Percentiles rank a stretch among this genome's conserved stretches.
phyloP scores from a whole-genome alignment of 2,888 invertebrate species.

The Xylota segnis region DNA sequence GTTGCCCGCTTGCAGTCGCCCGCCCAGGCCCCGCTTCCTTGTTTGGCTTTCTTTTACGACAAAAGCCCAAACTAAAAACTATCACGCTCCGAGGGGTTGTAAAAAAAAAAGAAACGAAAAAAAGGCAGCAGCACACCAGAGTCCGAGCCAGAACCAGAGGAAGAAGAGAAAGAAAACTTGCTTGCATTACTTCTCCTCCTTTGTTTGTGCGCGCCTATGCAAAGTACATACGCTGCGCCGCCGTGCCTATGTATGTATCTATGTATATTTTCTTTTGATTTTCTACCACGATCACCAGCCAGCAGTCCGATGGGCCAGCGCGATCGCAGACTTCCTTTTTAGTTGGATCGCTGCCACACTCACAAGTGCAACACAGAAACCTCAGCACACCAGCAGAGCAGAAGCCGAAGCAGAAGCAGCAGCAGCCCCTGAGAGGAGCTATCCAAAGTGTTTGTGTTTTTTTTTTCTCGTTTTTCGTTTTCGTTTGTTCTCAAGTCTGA shows the following conservation, averaged over 20 bases:
- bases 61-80: slow-evolving; percentile 42
- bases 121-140: slow-evolving; percentile 22
- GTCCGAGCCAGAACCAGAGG: slow-evolving; percentile 23
- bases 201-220: slow-evolving; percentile 65
- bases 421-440: slow-evolving; percentile 36
- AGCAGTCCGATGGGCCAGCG: slow-evolving; percentile 66
- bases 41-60: slow-evolving; percentile 53
- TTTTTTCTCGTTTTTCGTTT: slow-evolving; percentile 14
- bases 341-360: slow-evolving; percentile 76
- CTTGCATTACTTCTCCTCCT: slow-evolving; percentile 68
- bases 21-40: background rate
- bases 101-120: no score
- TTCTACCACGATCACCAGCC: slow-evolving; percentile 71
- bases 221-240: slow-evolving; percentile 55
- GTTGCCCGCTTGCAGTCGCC: background rate
- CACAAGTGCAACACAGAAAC: slow-evolving; percentile 70
- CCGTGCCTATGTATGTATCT: slow-evolving; percentile 40
- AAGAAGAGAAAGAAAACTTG: slow-evolving; percentile 67
- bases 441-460: slow-evolving; percentile 12
- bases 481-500: slow-evolving; percentile 7
- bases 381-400: slow-evolving; percentile 30
- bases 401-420: slow-evolving; percentile 25
- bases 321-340: slow-evolving; percentile 76
- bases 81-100: slow-evolving; percentile 58
- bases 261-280: slow-evolving; percentile 70